phyloP scores from a whole-genome alignment of 2,797 vertebrate species.

The Dermochelys coriacea region DNA sequence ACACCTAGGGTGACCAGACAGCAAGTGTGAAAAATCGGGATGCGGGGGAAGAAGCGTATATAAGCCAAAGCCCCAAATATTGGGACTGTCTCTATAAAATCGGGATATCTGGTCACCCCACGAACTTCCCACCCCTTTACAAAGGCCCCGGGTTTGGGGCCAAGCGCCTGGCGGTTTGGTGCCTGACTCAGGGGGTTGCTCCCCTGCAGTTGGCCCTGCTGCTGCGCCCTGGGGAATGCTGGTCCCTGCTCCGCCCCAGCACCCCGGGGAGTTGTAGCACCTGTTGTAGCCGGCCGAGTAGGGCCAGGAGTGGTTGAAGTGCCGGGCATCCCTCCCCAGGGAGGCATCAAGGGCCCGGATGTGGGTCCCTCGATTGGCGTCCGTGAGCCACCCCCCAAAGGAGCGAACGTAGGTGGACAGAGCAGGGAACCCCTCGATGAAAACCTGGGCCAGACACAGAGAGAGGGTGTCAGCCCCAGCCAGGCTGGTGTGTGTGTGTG shows the following conservation, averaged over 20 bases:
- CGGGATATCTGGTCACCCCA: no score
- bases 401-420: background rate
- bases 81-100: no score
- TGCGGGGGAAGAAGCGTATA: no score
- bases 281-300: background rate
- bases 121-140: no score
- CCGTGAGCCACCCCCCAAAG: background rate
- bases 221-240: background rate
- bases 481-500: background rate
- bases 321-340: background rate
- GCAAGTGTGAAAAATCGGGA: no score
- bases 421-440: background rate
- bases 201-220: no score
- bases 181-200: no score
- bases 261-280: background rate
- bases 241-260: background rate
- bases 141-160: no score
- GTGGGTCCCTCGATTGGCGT: background rate
- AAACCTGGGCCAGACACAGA: background rate
- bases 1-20: no score
- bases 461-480: background rate
- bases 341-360: background rate
- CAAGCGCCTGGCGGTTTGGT: no score
- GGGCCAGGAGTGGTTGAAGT: background rate
- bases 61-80: no score